Conservation (phyloP, 2,113 vertebrate species). For the Chionis minor region DNA sequence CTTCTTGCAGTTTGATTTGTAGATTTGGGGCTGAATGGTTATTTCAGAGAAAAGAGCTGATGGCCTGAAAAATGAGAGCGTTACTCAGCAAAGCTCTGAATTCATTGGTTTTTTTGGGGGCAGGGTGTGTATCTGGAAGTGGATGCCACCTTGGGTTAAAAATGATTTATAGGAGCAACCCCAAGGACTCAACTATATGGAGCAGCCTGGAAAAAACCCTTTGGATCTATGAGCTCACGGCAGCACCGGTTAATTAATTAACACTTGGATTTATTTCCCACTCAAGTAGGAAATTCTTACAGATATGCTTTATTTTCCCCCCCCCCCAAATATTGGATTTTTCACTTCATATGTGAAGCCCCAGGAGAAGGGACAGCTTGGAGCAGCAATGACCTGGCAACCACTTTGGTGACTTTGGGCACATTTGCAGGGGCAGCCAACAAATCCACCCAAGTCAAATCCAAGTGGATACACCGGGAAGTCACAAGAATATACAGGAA, state of each 20-base stretch:
- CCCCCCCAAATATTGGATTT: fast-evolving
- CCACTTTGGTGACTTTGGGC: no score
- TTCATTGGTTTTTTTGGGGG: background rate
- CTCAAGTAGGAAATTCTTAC: background rate
- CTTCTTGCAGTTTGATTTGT: background rate
- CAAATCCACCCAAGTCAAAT: background rate
- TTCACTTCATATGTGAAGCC: background rate
- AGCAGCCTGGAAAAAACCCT: background rate
- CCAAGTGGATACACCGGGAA: background rate
- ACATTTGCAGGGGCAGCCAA: background rate
- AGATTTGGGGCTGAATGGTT: background rate
- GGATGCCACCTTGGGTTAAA: background rate
- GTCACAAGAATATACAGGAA: no score
- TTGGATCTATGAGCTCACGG: background rate
- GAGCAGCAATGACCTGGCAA: background rate
- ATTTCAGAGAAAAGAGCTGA: background rate
- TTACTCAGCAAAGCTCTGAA: background rate
- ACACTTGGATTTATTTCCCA: background rate
- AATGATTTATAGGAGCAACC: background rate
- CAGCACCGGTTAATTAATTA: background rate
- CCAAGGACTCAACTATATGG: background rate
- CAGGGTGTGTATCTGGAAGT: background rate
- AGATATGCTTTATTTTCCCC: fast-evolving
- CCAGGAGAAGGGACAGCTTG: background rate
- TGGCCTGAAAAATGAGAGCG: background rate